phyloP scores from a whole-genome alignment of 2,113 vertebrate species.

The Ctenomys sociabilis region DNA sequence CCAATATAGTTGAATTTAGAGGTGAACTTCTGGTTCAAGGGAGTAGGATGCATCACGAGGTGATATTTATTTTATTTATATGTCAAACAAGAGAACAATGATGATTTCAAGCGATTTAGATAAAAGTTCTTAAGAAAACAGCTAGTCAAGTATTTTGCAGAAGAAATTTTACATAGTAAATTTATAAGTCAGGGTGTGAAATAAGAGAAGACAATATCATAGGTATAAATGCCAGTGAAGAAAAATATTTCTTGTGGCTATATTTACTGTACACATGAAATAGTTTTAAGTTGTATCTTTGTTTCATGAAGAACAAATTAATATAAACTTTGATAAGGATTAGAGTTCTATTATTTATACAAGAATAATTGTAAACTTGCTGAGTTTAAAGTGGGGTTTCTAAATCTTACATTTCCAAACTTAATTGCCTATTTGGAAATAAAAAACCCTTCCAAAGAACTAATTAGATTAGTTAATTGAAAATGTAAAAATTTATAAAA shows the following conservation, averaged over 20 bases:
- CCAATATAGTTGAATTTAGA: background rate
- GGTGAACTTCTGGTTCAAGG: background rate
- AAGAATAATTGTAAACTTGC: background rate
- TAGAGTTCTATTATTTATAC: background rate
- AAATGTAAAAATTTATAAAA: background rate
- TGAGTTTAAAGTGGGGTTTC: conserved; percentile 8
- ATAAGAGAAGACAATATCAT: background rate
- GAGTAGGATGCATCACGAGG: background rate
- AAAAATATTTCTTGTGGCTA: background rate
- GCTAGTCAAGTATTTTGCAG: background rate
- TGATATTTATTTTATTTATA: background rate
- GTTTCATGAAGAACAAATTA: background rate
- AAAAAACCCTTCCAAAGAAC: background rate
- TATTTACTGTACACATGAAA: background rate
- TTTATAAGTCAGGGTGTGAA: background rate
- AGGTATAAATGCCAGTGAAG: background rate
- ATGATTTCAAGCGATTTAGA: background rate
- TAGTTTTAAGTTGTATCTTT: background rate
- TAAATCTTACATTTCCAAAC: conserved; percentile 29
- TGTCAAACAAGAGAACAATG: background rate
- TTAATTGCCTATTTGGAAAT: background rate
- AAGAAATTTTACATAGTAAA: background rate
- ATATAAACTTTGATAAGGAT: background rate
- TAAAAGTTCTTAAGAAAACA: background rate
- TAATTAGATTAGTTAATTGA: background rate